Percentiles rank a stretch among this genome's conserved stretches.
Conservation (phyloP, 92 coral and sea anemone species). For the Anthopleura xanthogrammica region DNA sequence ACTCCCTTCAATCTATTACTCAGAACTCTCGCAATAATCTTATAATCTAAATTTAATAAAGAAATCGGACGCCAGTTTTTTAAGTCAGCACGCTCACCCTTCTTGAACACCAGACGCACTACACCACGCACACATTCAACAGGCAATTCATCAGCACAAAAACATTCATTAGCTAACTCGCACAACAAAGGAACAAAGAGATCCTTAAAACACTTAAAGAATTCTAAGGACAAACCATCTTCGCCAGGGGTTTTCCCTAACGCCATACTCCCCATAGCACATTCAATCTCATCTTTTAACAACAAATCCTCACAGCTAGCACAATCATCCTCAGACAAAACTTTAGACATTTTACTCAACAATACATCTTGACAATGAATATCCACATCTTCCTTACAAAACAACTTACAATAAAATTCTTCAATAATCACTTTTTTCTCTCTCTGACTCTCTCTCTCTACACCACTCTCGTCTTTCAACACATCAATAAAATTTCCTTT, state of each 20-base stretch:
- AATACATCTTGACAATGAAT: not conserved
- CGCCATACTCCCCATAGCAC: constrained; percentile 14
- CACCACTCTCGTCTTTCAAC: not conserved
- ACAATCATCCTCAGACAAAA: not conserved
- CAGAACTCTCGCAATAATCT: too few relatives aligned
- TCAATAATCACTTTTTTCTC: not conserved
- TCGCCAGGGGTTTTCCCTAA: constrained; percentile 17
- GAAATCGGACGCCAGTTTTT: constrained; percentile 50
- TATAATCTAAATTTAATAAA: too few relatives aligned
- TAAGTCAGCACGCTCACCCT: not conserved
- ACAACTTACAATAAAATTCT: not conserved
- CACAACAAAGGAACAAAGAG: not conserved
- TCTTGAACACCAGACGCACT: constrained; percentile 10
- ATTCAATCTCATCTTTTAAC: not conserved
- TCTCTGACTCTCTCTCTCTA: not conserved
- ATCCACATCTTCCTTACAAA: not conserved
- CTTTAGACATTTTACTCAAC: not conserved
- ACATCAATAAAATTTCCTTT: not conserved
- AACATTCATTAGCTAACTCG: not conserved
- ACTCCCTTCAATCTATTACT: too few relatives aligned
- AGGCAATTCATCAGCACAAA: not conserved
- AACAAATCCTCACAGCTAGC: not conserved
- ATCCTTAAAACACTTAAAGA: not conserved
- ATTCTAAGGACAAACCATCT: constrained; percentile 9
- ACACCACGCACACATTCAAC: not conserved